Base-by-base conservation (phyloP, 2,888 invertebrate species). In the Lissocephala sabroskyi region DNA sequence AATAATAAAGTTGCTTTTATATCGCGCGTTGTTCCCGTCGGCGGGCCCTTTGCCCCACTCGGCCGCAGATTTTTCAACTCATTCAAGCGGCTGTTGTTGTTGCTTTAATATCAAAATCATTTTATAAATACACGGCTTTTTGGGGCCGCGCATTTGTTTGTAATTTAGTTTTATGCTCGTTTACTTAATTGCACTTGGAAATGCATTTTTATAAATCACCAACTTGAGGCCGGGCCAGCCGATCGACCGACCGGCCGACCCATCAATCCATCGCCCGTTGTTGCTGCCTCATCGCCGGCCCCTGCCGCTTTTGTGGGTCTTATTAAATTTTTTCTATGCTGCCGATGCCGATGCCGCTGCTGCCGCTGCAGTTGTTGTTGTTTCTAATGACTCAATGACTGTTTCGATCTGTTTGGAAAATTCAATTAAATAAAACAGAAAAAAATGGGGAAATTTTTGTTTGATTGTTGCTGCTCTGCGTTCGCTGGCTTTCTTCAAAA, bases 131-230 rank as follows among this genome's bases (percentile, higher is more conserved):
- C 44, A 42, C 42, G 41, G 42, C 26, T 29, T 47, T 47, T 28
- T 11, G 23, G 7, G 14, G 18, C 18, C 18, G 19, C n/a, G 70
- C 70, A 74, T 77, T 58, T 61, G 74, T 71, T 76, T 77, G 78
- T 77, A 77, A 70, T 71, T 71, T 74, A 77, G 75, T 70, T 70
- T 77, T 68, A 77, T 65, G 79, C 77, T 70, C 7, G n/a, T 23
- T 77, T 68, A 64, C 68, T 79, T 79, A 79, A 78, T 78, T 78
- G 74, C 75, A 76, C 77, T 65, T 65, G 67, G 78, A 65, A 5
- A 23, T 77, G 78, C 67, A 75, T 77, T 79, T 67, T 52, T 79
- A 70, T 74, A 74, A 70, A 79, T 75, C 71, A 70, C 79, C 53
- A 65, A 67, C 57, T 32, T 45, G 49, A 17, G 4, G 3, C 4